Evolutionary conservation across 2,113 vertebrate genomes (phyloP).

Genomic region (Syngnathus typhle): DNA sequence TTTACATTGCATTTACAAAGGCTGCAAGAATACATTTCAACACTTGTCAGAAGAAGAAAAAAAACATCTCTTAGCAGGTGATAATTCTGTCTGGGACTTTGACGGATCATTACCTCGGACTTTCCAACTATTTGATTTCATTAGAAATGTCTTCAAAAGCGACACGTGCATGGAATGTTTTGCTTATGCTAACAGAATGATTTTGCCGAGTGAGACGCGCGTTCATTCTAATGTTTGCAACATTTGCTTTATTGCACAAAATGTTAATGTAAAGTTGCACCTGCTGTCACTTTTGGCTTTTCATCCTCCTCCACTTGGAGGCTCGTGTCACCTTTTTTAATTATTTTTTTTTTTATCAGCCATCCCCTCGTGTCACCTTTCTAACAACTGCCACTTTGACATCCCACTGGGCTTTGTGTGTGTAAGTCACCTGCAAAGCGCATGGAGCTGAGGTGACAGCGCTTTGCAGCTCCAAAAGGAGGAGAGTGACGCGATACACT

Average conservation of each 20-base stretch:
- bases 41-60: slow-evolving; percentile 52
- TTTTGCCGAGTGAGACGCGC: neutral
- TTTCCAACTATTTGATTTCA: slow-evolving; percentile 15
- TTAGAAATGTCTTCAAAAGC: neutral
- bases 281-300: slow-evolving; percentile 18
- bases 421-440: slow-evolving; percentile 63
- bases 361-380: slow-evolving; percentile 16
- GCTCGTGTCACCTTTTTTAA: slow-evolving; percentile 25
- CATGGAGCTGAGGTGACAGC: slow-evolving; percentile 44
- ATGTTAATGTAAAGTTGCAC: neutral
- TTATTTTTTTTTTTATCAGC: too few species aligned
- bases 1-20: slow-evolving; percentile 39
- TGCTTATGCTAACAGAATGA: neutral
- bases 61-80: slow-evolving; percentile 43
- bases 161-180: neutral
- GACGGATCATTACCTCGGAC: slow-evolving; percentile 30
- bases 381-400: slow-evolving; percentile 52
- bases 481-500: slow-evolving; percentile 22
- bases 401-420: slow-evolving; percentile 36
- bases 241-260: too few species aligned
- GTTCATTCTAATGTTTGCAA: too few species aligned
- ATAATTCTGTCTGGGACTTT: slow-evolving; percentile 53
- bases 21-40: slow-evolving; percentile 52
- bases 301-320: slow-evolving; percentile 28
- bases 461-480: slow-evolving; percentile 49